phyloP scores from a whole-genome alignment of 2,888 invertebrate species.

The Sabatieria punctata region DNA sequence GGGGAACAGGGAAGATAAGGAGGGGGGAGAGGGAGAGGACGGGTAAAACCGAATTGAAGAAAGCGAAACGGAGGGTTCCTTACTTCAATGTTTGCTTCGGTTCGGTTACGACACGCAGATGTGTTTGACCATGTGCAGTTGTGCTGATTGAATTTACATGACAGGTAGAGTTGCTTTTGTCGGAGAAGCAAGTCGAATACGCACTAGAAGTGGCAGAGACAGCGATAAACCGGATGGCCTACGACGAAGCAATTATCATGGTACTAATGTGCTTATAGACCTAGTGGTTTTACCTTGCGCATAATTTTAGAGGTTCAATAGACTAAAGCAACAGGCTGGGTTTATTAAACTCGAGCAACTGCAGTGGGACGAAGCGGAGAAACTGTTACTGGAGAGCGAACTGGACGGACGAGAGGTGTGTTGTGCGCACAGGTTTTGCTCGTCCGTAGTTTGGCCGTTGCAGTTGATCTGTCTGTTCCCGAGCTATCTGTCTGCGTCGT shows the following conservation, averaged over 20 bases:
- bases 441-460: slow-evolving; percentile 14
- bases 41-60: too few relatives aligned
- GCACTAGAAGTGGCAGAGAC: slow-evolving; percentile 39
- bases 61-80: background rate
- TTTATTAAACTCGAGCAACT: slow-evolving; percentile 38
- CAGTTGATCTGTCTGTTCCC: slow-evolving; percentile 39
- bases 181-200: slow-evolving; percentile 37
- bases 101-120: background rate
- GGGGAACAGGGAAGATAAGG: too few relatives aligned
- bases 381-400: slow-evolving; percentile 33
- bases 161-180: slow-evolving; percentile 35
- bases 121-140: too few relatives aligned
- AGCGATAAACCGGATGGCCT: slow-evolving; percentile 32
- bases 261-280: slow-evolving; percentile 16
- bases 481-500: slow-evolving; percentile 32
- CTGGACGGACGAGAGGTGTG: slow-evolving; percentile 38
- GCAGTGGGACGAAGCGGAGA: slow-evolving; percentile 36
- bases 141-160: too few relatives aligned
- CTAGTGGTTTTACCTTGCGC: background rate
- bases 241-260: slow-evolving; percentile 33
- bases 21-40: too few relatives aligned
- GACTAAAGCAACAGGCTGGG: slow-evolving; percentile 38
- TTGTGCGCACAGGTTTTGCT: too few relatives aligned
- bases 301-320: slow-evolving; percentile 29
- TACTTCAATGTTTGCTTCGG: background rate